Evolutionary conservation across 1,140 invertebrate species (phyloP), one percentile per base, ranked within the genome.

Genomic region (Sitobion miscanthi): DNA sequence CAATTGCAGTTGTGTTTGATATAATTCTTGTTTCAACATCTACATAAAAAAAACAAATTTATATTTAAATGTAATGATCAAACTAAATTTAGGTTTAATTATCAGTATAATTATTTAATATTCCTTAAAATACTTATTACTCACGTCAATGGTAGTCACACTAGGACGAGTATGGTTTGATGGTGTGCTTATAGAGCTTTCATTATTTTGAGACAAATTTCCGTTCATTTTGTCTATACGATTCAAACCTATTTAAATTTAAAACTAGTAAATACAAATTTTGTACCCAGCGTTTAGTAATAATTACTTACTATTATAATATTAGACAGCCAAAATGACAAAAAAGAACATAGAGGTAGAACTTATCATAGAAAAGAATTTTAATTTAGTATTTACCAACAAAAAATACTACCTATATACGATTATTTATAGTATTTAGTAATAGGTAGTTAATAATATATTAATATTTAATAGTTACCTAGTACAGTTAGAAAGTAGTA

Each of bases 11-110:
- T 93, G 91, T 30, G 91, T 85, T 69, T 93, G 82, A 57, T 93
- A 54, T 57, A 93, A 57, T 85, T 93, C 91, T 93, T 93, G 91
- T 86, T 86, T 93, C 21, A 93, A 21, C 20, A 86, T 52, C 91
- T 93, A 20, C 30, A 42, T 25, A 23, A 47, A 91, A 85, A 49
- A 42, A 54, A 87, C 0, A n/a, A 86, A n/a, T 21, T 21, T 38
- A 3, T 23, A 42, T 42, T 42, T 9, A 54, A 54, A 54, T 54
- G 21, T 54, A 54, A 54, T 17, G 49, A 52, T 42, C 35, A 83
- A 42, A 47, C 45, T 47, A 11, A 47, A 47, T 47, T 47, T 47
- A 47, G 6, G 45, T 47, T 47, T 47, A 47, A 9, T 20, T 69
- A 69, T 30, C 8, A n/a, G n/a, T n/a, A 14, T 4, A 77, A 42